Conservation (phyloP, 1,140 invertebrate genomes). For the Sminthurinus signatus region DNA sequence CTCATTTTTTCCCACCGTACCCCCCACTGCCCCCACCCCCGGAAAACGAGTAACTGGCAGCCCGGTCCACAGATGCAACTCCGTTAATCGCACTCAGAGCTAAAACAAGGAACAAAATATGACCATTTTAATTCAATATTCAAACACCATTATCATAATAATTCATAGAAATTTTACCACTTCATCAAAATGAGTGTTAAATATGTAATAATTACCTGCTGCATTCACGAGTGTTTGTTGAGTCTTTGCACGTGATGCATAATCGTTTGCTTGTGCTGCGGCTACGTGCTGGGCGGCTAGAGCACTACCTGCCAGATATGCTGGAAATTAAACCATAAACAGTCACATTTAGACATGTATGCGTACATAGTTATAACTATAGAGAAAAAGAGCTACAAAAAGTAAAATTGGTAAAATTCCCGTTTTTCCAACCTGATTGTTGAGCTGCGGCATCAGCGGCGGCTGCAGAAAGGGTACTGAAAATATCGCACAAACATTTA, state of each 20-base stretch:
- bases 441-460: slow-evolving; percentile 33
- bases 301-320: slow-evolving; percentile 25
- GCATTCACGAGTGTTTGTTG: slow-evolving; percentile 26
- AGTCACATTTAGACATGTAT: neutral
- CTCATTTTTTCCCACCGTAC: slow-evolving; percentile 4
- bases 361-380: neutral
- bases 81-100: slow-evolving; percentile 33
- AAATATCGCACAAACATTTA: too few relatives aligned
- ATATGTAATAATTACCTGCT: too few relatives aligned
- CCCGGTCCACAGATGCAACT: slow-evolving; percentile 21
- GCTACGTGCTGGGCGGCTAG: slow-evolving; percentile 26
- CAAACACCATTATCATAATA: too few relatives aligned
- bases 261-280: slow-evolving; percentile 23
- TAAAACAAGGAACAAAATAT: too few relatives aligned
- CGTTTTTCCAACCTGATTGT: too few relatives aligned
- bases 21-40: slow-evolving; percentile 24
- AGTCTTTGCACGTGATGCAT: slow-evolving; percentile 29
- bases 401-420: too few relatives aligned
- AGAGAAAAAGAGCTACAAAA: neutral
- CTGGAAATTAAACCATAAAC: neutral
- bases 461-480: slow-evolving; percentile 19
- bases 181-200: too few relatives aligned
- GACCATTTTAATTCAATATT: too few relatives aligned
- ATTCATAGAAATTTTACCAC: too few relatives aligned
- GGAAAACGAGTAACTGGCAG: slow-evolving; percentile 29